Evolutionary conservation across 2,113 vertebrate species (phyloP).

Genomic region (Blennius ocellaris): DNA sequence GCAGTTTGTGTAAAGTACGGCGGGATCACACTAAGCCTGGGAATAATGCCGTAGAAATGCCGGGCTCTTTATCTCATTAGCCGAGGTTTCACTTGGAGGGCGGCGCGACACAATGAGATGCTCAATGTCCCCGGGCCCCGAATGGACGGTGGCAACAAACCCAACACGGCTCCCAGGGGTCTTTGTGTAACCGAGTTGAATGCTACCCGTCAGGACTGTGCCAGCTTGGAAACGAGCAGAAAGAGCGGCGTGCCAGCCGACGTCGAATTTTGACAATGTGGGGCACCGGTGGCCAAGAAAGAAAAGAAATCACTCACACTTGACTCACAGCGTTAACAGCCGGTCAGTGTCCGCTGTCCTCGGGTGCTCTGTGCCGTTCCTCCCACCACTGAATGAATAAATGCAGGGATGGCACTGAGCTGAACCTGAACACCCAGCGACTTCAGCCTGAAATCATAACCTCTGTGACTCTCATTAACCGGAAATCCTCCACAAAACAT

Average conservation of each 20-base stretch:
- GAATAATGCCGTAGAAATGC: conserved; percentile 52
- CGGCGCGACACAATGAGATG: conserved; percentile 50
- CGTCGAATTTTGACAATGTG: conserved; percentile 8
- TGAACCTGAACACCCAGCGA: conserved; percentile 3
- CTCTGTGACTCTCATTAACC: conserved; percentile 48
- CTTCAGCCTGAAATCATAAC: conserved; percentile 33
- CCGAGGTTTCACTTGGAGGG: conserved; percentile 43
- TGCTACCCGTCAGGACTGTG: conserved; percentile 33
- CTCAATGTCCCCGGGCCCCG: conserved; percentile 28
- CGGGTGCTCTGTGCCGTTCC: neutral
- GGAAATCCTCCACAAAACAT: conserved; percentile 41
- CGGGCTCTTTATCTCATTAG: conserved; percentile 67
- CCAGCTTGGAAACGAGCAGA: conserved; percentile 48
- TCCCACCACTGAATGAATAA: conserved; percentile 7
- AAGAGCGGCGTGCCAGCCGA: conserved; percentile 34
- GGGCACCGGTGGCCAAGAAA: conserved; percentile 25
- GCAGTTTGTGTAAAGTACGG: conserved; percentile 50
- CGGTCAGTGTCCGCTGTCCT: conserved; percentile 15
- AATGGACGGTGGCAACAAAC: conserved; percentile 55
- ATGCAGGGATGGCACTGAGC: neutral
- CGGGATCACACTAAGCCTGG: conserved; percentile 52
- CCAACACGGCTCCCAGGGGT: conserved; percentile 9
- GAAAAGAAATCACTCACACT: conserved; percentile 33
- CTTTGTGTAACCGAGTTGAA: conserved; percentile 28
- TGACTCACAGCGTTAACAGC: conserved; percentile 35